Evolutionary conservation across 1,140 invertebrate species (phyloP), one percentile per base, ranked within the genome.

Genomic region (Lordiphosa mommai): DNA sequence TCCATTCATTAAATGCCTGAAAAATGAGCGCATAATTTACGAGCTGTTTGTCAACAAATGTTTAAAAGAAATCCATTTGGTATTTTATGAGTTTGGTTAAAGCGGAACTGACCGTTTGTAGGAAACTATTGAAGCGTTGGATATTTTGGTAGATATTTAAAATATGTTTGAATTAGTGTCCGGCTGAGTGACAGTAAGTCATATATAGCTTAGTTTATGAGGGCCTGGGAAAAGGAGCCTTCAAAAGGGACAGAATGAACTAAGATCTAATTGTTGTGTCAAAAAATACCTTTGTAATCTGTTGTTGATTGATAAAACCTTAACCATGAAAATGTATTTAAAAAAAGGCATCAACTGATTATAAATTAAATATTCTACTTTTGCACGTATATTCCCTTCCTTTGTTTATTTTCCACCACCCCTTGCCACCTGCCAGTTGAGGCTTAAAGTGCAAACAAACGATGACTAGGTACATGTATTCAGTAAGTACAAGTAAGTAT

Each of bases 11-110:
- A 68, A 72, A 49, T 64, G 55, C 13, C 48, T 58, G 50, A 76
- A 68, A 68, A 84, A 84, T 60, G 72, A 56, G 67, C 66, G 58
- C 36, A 53, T 84, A 82, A 82, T 82, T 84, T 82, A 82, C 66
- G 76, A 82, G 76, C 72, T 76, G 77, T 76, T 82, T 82, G 76
- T 76, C 72, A 76, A 84, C 76, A 84, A 61, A 23, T 61, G 68
- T 68, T 70, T 67, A 61, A 37, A 76, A 52, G 50, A 63, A 71
- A 82, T 71, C 76, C 49, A 76, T 79, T 82, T 80, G 20, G 66
- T 67, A 67, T 82, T 82, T 68, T 61, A 67, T 67, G 41, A 49
- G 47, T 55, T 16, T 27, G 52, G 43, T 59, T 20, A 59, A 74
- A 61, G 57, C 40, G 17, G 17, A 66, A 50, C 55, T 58, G 55